These are phyloP conservation scores for Eupeodes corollae DNA, from an alignment of 1,140 invertebrate genomes.

Conservation along the genomic window DNA sequence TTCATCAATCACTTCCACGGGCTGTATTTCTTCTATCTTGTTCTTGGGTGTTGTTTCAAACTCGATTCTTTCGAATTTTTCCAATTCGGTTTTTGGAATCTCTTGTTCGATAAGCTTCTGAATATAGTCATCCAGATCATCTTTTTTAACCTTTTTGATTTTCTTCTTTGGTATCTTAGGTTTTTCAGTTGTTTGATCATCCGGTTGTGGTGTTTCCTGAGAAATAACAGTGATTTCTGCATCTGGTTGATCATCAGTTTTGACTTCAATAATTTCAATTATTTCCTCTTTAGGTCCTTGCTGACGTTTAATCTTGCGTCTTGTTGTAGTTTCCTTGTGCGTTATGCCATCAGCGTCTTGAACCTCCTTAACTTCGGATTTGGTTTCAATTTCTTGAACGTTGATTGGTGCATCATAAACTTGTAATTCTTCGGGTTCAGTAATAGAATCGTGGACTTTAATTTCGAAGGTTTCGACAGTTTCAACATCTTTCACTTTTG, in stretches of 20 bases:
- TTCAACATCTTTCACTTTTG: slow-evolving; percentile 5
- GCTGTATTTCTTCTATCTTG: slow-evolving; percentile 18
- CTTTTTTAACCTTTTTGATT: slow-evolving; percentile 24
- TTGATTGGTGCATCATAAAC: slow-evolving; percentile 3
- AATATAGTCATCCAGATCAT: slow-evolving; percentile 31
- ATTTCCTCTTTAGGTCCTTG: slow-evolving; percentile 29
- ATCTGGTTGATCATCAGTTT: slow-evolving; percentile 34
- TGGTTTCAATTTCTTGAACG: slow-evolving; percentile 24
- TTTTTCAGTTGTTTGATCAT: slow-evolving; percentile 22
- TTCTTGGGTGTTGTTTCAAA: slow-evolving; percentile 21
- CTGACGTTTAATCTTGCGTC: slow-evolving; percentile 34
- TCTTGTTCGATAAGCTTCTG: slow-evolving; percentile 29
- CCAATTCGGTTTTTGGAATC: slow-evolving; percentile 30
- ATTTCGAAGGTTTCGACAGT: slow-evolving; percentile 14
- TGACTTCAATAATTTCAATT: slow-evolving; percentile 35
- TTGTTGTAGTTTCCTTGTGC: slow-evolving; percentile 37
- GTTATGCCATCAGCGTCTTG: slow-evolving; percentile 23
- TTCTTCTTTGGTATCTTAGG: slow-evolving; percentile 23
- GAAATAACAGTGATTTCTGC: slow-evolving; percentile 32
- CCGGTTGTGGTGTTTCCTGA: slow-evolving; percentile 13
- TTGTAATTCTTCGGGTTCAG: slow-evolving; percentile 6
- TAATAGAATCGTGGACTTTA: slow-evolving; percentile 12
- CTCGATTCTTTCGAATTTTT: slow-evolving; percentile 33
- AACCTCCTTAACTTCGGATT: slow-evolving; percentile 23
- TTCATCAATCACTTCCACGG: slow-evolving; percentile 6